Percentiles rank a stretch among this genome's conserved stretches.
These are phyloP conservation scores for Girardia tigrina DNA, from an alignment of 2,888 invertebrate species.

Conservation along the genomic window DNA sequence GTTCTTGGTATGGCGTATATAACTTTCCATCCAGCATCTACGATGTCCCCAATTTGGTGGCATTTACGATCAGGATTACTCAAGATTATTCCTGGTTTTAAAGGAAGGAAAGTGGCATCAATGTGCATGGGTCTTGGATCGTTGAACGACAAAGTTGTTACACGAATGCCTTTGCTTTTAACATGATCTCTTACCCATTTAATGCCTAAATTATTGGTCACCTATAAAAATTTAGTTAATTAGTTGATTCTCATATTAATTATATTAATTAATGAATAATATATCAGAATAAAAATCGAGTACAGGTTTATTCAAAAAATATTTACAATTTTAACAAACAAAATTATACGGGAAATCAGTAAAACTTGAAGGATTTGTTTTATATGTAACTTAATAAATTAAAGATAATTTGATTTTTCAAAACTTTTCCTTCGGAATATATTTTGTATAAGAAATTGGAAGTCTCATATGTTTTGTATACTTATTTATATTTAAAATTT, in stretches of 20 bases:
- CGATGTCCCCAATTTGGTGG: not conserved
- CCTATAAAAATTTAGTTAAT: not conserved
- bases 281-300: too few relatives aligned
- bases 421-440: too few relatives aligned
- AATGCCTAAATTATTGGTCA: not conserved
- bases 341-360: too few relatives aligned
- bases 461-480: too few relatives aligned
- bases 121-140: not conserved
- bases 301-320: too few relatives aligned
- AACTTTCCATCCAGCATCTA: not conserved
- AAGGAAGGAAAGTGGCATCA: not conserved
- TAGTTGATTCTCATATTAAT: not conserved
- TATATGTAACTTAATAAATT: too few relatives aligned
- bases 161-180: not conserved
- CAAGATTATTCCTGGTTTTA: not conserved
- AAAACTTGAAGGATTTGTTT: too few relatives aligned
- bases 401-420: too few relatives aligned
- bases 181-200: not conserved
- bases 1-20: not conserved
- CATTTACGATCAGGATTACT: not conserved
- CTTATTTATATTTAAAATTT: too few relatives aligned
- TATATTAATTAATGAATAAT: too few relatives aligned
- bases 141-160: not conserved
- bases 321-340: too few relatives aligned
- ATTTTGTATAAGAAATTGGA: too few relatives aligned